These are phyloP conservation scores for Enteromius trimaculatus DNA, from an alignment of 2,797 vertebrate genomes.

Conservation along the genomic window DNA sequence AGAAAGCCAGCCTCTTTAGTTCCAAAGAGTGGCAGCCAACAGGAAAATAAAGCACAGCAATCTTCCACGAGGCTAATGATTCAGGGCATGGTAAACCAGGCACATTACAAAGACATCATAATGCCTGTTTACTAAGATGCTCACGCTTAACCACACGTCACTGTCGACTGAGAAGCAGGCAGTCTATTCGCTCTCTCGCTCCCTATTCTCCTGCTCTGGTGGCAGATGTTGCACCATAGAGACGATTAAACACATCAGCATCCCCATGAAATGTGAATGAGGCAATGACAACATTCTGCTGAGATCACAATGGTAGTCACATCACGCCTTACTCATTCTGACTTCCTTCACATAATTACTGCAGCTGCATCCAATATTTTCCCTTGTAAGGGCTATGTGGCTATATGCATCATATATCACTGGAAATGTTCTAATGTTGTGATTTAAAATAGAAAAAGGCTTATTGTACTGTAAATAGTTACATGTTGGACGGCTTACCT, in stretches of 20 bases:
- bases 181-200: constrained; percentile 37
- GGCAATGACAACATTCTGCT: constrained; percentile 60
- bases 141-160: constrained; percentile 71
- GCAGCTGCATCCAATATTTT: constrained; percentile 40
- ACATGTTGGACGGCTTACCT: neutral
- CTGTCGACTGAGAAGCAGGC: constrained; percentile 71
- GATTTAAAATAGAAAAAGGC: neutral
- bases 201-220: constrained; percentile 51
- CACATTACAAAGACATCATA: constrained; percentile 69
- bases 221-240: constrained; percentile 72
- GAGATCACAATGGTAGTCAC: constrained; percentile 49
- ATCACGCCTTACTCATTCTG: constrained; percentile 28
- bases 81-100: constrained; percentile 68
- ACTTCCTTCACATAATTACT: constrained; percentile 42
- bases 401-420: neutral
- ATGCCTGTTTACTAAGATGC: constrained; percentile 66
- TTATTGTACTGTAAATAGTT: neutral
- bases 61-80: constrained; percentile 63
- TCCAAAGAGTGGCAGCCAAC: constrained; percentile 48
- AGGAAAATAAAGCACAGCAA: constrained; percentile 70
- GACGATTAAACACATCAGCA: constrained; percentile 68
- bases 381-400: neutral
- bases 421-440: neutral
- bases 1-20: neutral
- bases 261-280: constrained; percentile 69